Conservation (phyloP, 2,888 invertebrate genomes). For the Drosophila rellima region DNA sequence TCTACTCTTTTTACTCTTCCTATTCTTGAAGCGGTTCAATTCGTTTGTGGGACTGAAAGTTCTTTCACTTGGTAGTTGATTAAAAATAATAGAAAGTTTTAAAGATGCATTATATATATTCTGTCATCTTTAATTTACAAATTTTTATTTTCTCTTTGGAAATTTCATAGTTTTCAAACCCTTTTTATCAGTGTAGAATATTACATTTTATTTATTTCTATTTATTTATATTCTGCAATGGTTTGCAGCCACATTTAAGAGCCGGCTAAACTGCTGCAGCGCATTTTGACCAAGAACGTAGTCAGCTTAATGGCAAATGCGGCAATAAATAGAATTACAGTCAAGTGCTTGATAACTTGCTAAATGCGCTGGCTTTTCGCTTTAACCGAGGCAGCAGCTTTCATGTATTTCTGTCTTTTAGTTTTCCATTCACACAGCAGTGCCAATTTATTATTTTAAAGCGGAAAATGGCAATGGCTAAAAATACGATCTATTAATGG, state of each 20-base stretch:
- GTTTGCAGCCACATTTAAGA: not conserved
- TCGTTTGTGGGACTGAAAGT: too few species aligned
- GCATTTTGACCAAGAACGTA: conserved; percentile 36
- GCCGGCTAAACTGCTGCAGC: conserved; percentile 7
- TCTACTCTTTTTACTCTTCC: too few species aligned
- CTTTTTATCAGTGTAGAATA: too few species aligned
- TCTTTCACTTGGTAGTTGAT: too few species aligned
- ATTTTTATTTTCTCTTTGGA: too few species aligned
- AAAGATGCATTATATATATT: too few species aligned
- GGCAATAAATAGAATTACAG: conserved; percentile 78
- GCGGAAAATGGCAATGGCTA: conserved; percentile 30
- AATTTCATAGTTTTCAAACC: too few species aligned
- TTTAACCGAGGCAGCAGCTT: conserved; percentile 33
- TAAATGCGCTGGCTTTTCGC: conserved; percentile 53
- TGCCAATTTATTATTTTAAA: conserved; percentile 65
- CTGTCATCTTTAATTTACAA: too few species aligned
- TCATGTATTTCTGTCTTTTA: not conserved
- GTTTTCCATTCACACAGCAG: not conserved
- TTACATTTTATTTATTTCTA: too few species aligned
- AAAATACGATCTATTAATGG: conserved; percentile 46
- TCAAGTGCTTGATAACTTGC: conserved; percentile 77
- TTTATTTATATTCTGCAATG: not conserved
- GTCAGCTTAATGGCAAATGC: conserved; percentile 65
- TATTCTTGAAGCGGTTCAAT: too few species aligned
- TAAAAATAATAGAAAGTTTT: too few species aligned